These are phyloP conservation scores for Patella depressa DNA, from an alignment of 2,888 invertebrate genomes.

Conservation along the genomic window DNA sequence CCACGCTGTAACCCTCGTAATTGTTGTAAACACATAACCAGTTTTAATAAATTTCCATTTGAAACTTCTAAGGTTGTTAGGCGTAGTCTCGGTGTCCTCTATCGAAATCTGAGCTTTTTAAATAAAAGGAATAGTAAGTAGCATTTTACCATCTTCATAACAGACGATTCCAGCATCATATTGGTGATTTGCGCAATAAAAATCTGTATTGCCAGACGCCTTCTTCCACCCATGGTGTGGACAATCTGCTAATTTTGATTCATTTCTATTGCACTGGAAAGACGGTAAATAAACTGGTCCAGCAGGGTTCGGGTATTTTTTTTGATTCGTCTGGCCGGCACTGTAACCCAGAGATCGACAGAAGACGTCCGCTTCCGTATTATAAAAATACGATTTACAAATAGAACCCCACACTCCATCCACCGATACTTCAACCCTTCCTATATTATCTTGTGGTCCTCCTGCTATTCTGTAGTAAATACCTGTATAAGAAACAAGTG, in stretches of 20 bases:
- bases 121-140: no score
- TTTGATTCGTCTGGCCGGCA: conserved; percentile 29
- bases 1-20: no score
- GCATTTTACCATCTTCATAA: conserved; percentile 49
- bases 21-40: no score
- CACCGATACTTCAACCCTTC: conserved; percentile 79
- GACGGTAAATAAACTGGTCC: conserved; percentile 58
- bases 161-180: conserved; percentile 57
- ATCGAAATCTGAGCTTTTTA: no score
- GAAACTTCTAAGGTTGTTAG: no score
- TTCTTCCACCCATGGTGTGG: conserved; percentile 55
- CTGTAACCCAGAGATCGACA: conserved; percentile 45
- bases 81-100: no score
- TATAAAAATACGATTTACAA: conserved; percentile 82
- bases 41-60: no score
- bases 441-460: conserved; percentile 40
- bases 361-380: conserved; percentile 78
- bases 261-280: conserved; percentile 54
- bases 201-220: conserved; percentile 15
- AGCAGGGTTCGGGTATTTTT: conserved; percentile 22
- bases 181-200: conserved; percentile 44
- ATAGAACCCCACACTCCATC: conserved; percentile 80
- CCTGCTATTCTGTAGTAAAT: conserved; percentile 50
- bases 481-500: conserved; percentile 33
- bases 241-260: conserved; percentile 46